Percentiles rank a stretch among this genome's conserved stretches.
These are phyloP conservation scores for Eclectus roratus DNA, from an alignment of 2,113 vertebrate species.

Conservation along the genomic window DNA sequence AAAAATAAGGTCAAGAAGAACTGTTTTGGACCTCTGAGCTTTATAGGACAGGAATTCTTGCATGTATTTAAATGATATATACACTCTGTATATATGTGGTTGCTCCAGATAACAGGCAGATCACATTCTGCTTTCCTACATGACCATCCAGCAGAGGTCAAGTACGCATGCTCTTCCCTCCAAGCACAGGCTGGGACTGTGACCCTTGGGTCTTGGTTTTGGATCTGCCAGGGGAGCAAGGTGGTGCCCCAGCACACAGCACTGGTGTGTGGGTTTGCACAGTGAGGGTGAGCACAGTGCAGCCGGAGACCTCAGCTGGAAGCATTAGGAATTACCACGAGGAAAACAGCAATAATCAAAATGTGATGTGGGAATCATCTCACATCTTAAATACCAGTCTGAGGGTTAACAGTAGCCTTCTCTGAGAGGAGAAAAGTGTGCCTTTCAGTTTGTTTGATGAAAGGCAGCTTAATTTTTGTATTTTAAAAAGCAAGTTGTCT, in stretches of 20 bases:
- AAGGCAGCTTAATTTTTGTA: neutral
- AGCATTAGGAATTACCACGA: neutral
- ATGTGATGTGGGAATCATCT: neutral
- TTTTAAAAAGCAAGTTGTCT: neutral
- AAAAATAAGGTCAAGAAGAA: neutral
- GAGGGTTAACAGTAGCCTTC: neutral
- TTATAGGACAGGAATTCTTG: neutral
- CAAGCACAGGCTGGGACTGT: neutral
- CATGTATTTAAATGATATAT: neutral
- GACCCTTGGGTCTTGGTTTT: neutral
- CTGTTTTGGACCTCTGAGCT: neutral
- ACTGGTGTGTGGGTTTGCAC: neutral
- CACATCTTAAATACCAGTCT: neutral
- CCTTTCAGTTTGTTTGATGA: neutral
- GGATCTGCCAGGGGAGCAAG: fast-evolving
- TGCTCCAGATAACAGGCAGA: neutral
- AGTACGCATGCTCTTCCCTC: fast-evolving
- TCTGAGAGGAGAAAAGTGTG: neutral
- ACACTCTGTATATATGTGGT: no score
- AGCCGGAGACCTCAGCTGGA: neutral
- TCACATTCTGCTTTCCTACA: neutral
- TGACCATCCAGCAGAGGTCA: neutral
- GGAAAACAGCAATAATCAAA: neutral
- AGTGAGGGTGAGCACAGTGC: neutral
- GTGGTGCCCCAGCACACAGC: fast-evolving